phyloP scores from a whole-genome alignment of 1,140 invertebrate species.

The Zaprionus davidi region DNA sequence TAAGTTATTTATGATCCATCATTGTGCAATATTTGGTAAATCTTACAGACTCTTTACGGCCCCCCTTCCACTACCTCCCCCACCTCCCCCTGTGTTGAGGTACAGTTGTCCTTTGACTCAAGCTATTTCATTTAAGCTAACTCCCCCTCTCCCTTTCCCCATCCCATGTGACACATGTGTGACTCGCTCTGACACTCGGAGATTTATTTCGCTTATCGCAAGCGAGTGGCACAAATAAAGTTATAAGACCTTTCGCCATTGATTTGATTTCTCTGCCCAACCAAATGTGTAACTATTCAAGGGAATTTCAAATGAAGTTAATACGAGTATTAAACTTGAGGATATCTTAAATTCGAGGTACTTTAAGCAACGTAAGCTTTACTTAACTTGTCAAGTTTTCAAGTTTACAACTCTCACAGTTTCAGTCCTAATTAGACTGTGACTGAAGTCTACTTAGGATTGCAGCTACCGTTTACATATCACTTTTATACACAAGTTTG shows the following conservation, averaged over 20 bases:
- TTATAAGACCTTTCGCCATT: conserved; percentile 63
- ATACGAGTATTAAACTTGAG: background rate
- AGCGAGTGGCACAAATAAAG: conserved; percentile 61
- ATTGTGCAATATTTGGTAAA: conserved; percentile 82
- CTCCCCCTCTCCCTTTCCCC: conserved; percentile 29
- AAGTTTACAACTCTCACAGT: too few relatives aligned
- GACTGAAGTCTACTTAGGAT: too few relatives aligned
- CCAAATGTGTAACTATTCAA: conserved; percentile 46
- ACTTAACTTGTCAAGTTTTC: too few relatives aligned
- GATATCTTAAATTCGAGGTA: background rate
- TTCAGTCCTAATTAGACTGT: too few relatives aligned
- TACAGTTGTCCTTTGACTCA: conserved; percentile 61
- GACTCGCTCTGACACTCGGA: conserved; percentile 69
- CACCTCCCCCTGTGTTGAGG: conserved; percentile 17
- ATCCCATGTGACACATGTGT: conserved; percentile 60
- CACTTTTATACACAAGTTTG: too few relatives aligned
- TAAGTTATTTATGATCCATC: conserved; percentile 84
- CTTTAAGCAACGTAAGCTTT: background rate
- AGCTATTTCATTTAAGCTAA: conserved; percentile 50
- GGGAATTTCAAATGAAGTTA: conserved; percentile 20
- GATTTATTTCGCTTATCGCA: conserved; percentile 78
- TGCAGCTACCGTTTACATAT: too few relatives aligned
- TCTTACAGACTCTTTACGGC: conserved; percentile 77
- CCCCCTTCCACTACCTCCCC: conserved; percentile 3
- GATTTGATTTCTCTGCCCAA: conserved; percentile 55